Evolutionary conservation across 2,888 invertebrate species (phyloP), one percentile per base, ranked within the genome.

Genomic region (Campoletis raptor): DNA sequence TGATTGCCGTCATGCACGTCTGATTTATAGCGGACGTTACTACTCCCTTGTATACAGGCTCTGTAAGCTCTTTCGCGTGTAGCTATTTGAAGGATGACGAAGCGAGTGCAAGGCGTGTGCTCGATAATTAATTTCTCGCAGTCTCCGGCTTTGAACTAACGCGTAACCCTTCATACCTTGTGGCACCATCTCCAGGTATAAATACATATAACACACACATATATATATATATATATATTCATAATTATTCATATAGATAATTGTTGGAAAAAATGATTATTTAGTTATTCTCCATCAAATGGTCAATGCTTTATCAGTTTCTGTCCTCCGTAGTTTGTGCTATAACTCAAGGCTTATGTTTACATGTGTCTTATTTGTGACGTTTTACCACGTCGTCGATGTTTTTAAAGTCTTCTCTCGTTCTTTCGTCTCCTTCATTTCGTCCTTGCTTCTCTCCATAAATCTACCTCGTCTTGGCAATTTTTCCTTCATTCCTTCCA

Each of bases 1-100:
- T 67, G 72, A 83, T 78, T 79, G 73, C 78, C 72, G 73, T 54
- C 70, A 36, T 37, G 72, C 37, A 30, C 42, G 83, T 78, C 73
- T 83, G 83, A 83, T 78, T 79, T 83, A 83, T 83, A 78, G 42
- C 83, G 72, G 83, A 83, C 83, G 83, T 79, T 73, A 73, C 78
- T 83, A 83, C 78, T 83, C 52, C 54, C 8, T 77, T 42, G 64
- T 77, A 64, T 12, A 76, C 30, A n/a, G 40, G 40, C 15, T 57
- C 40, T 36, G 76, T 18, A 40, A 21, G 48, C 73, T 52, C 64
- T 40, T 78, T 61, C 52, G 72, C 52, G 72, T 66, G n/a, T 77
- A 40, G 36, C 52, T 30, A 72, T 30, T 64, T 40, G 52, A 21
- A 42, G 64, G 52, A 78, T 45, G 52, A 74, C 52, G 78, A 73